phyloP scores from a whole-genome alignment of 2,113 vertebrate genomes.

The Paraplagusia blochii region DNA sequence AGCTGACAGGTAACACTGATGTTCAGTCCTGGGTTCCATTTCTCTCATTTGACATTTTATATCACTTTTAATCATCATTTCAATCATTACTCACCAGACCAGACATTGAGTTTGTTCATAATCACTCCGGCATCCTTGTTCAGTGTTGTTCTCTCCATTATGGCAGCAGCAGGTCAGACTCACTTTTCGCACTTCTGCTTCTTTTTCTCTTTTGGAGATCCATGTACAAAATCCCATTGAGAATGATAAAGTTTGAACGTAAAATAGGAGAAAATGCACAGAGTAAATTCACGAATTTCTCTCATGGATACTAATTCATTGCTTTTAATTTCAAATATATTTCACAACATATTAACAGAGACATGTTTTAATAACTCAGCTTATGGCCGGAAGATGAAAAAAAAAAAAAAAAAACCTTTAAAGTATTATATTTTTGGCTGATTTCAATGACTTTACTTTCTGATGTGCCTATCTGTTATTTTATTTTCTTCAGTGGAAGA shows the following conservation, averaged over 20 bases:
- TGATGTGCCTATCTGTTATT: too few species aligned
- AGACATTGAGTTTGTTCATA: background rate
- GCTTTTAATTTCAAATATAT: too few species aligned
- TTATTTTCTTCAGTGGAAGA: too few species aligned
- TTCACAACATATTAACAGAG: background rate
- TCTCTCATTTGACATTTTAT: too few species aligned
- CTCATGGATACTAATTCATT: background rate
- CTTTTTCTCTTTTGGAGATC: background rate
- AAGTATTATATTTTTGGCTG: background rate
- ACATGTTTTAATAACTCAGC: background rate
- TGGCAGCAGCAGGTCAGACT: background rate
- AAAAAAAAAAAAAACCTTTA: too few species aligned
- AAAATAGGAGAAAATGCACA: too few species aligned
- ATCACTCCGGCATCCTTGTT: background rate
- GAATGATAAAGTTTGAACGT: too few species aligned
- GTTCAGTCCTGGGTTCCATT: background rate
- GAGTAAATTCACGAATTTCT: background rate
- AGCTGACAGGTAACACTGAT: constrained; percentile 1
- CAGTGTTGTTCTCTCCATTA: background rate
- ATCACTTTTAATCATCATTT: background rate
- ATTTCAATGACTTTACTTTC: background rate
- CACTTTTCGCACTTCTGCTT: background rate
- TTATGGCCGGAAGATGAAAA: too few species aligned
- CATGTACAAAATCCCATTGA: too few species aligned
- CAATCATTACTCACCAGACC: background rate